Evolutionary conservation across 1,140 invertebrate genomes (phyloP).

Genomic region (Venturia canescens): DNA sequence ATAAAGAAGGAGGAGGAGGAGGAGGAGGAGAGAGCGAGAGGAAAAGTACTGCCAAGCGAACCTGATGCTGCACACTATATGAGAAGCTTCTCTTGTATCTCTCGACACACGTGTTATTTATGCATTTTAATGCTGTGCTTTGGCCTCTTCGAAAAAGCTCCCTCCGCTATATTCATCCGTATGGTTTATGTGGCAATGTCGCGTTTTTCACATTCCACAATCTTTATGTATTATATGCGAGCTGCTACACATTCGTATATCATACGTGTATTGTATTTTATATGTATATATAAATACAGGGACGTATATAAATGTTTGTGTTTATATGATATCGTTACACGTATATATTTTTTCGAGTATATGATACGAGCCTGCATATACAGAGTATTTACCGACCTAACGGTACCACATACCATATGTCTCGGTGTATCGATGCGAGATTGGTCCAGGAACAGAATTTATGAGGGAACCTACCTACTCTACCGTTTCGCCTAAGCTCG

Average conservation of each 20-base stretch:
- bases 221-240: not conserved
- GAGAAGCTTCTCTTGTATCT: not conserved
- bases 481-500: constrained; percentile 16
- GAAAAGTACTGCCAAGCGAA: not conserved
- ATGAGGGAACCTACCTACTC: constrained; percentile 21
- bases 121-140: constrained; percentile 24
- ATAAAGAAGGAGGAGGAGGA: not conserved
- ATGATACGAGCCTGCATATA: not conserved
- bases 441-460: constrained; percentile 22
- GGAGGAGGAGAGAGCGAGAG: not conserved
- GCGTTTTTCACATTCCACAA: not conserved
- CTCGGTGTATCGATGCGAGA: constrained; percentile 31
- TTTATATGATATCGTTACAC: too few relatives aligned
- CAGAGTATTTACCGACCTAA: constrained; percentile 6
- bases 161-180: not conserved
- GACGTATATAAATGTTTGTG: too few relatives aligned
- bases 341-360: too few relatives aligned
- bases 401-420: constrained; percentile 19
- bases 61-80: not conserved
- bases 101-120: constrained; percentile 34
- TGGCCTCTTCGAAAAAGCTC: constrained; percentile 2
- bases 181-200: constrained; percentile 6
- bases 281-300: too few relatives aligned
- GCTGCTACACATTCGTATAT: too few relatives aligned
- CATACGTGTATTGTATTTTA: too few relatives aligned